phyloP scores from a whole-genome alignment of 2,113 vertebrate genomes.

The Oncorhynchus mykiss region DNA sequence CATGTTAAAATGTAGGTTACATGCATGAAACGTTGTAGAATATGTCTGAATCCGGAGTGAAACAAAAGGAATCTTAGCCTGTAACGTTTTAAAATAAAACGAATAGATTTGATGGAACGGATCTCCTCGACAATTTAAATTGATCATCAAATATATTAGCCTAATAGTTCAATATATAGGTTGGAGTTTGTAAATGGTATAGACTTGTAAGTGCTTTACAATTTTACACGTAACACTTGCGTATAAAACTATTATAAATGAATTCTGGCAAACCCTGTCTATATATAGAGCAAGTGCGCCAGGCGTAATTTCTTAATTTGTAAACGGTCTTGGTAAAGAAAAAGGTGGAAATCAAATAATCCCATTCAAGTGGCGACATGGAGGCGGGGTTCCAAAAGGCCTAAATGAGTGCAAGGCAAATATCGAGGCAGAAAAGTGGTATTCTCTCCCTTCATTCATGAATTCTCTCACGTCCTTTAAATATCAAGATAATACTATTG shows the following conservation, averaged over 20 bases:
- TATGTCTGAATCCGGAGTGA: neutral
- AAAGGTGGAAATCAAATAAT: neutral
- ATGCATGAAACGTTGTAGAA: neutral
- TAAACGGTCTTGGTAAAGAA: neutral
- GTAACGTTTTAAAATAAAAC: neutral
- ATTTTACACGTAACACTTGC: too few relatives aligned
- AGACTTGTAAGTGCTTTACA: too few relatives aligned
- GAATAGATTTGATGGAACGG: neutral
- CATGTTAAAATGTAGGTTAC: neutral
- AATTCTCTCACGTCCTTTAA: neutral
- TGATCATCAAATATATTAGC: neutral
- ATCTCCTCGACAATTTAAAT: neutral
- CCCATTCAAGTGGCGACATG: neutral
- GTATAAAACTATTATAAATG: neutral
- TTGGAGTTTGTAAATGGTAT: too few relatives aligned
- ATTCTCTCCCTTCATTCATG: neutral
- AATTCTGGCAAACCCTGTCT: neutral
- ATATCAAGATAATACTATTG: too few relatives aligned
- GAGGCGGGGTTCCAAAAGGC: neutral
- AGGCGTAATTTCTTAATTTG: neutral
- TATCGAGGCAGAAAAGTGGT: neutral
- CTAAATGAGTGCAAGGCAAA: constrained; percentile 1
- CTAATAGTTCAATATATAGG: too few relatives aligned
- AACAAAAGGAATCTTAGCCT: neutral
- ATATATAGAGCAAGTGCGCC: neutral